Evolutionary conservation across 2,113 vertebrate genomes (phyloP), one percentile per base, ranked within the genome.

Genomic region (Corythaeola cristata): DNA sequence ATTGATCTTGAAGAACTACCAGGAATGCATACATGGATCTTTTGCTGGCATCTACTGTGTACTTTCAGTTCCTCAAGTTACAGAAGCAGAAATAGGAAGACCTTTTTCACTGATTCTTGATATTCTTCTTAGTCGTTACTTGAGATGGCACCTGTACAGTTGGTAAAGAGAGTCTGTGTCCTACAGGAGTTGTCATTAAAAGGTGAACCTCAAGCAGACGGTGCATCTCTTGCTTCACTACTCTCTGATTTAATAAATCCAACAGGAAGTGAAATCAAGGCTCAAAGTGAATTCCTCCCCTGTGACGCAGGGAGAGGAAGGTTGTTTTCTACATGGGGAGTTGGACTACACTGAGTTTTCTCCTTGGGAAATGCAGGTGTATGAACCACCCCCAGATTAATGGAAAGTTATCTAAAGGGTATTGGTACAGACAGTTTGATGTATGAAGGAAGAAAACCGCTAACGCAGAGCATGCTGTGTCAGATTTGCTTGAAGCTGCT

Each of bases 401-500:
- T 35, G n/a, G 44, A 52, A 90, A 67, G 24, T 18, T 56, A 30
- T 85, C 76, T 50, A 83, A 87, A 91, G 90, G 74, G 44, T 80
- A 73, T 93, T 50, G 55, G 24, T 80, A 16, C 59, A 86, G 88
- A 82, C 84, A 88, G 72, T 45, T 39, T 55, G 58, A 95, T 50
- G 41, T 72, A 72, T 53, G 41, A 87, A 64, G n/a, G 50, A 87
- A 83, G 69, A 85, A 67, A 39, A 28, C 22, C 17, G 12, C 73
- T 82, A 60, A 88, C 22, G 37, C 39, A 23, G 52, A 67, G 59
- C 35, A 11, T 32, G 62, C 82, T 62, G 59, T 69, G 80, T 94
- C 71, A 84, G 92, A 56, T 88, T 85, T 93, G 69, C 89, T 94
- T 90, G 94, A 83, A 90, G 85, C 63, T 94, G 66, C 91, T 93